These are phyloP conservation scores for Callorhinus ursinus DNA, from an alignment of 2,113 vertebrate genomes.

Conservation along the genomic window DNA sequence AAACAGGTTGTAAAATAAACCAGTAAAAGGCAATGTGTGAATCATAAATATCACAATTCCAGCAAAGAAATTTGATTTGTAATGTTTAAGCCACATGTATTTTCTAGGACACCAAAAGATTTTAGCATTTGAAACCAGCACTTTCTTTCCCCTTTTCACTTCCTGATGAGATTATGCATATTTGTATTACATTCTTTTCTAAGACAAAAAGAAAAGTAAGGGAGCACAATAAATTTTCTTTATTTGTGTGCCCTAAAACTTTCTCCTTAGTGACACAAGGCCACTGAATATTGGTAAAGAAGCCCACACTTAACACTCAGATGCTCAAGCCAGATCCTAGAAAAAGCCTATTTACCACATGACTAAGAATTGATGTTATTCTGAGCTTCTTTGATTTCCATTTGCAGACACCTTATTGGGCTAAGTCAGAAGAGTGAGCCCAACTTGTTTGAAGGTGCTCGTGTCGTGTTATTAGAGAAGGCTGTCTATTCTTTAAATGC, in stretches of 20 bases:
- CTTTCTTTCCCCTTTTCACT: conserved; percentile 46
- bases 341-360: not conserved
- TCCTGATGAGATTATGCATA: not conserved
- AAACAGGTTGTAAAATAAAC: conserved; percentile 8
- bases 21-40: conserved; percentile 36
- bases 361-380: not conserved
- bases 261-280: not conserved
- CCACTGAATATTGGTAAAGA: not conserved
- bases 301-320: not conserved
- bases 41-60: conserved; percentile 42
- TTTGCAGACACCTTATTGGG: not conserved
- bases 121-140: conserved; percentile 60
- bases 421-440: not conserved
- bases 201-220: conserved; percentile 72
- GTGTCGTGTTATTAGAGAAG: not conserved
- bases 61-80: conserved; percentile 44
- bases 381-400: not conserved
- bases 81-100: conserved; percentile 19
- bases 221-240: conserved; percentile 36
- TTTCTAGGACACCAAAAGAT: conserved; percentile 57
- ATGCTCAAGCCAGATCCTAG: not conserved
- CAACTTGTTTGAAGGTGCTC: not conserved
- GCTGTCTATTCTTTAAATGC: not conserved
- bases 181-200: conserved; percentile 66
- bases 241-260: not conserved